Evolutionary conservation across 2,113 vertebrate species (phyloP).

Genomic region (Halichoeres trimaculatus): DNA sequence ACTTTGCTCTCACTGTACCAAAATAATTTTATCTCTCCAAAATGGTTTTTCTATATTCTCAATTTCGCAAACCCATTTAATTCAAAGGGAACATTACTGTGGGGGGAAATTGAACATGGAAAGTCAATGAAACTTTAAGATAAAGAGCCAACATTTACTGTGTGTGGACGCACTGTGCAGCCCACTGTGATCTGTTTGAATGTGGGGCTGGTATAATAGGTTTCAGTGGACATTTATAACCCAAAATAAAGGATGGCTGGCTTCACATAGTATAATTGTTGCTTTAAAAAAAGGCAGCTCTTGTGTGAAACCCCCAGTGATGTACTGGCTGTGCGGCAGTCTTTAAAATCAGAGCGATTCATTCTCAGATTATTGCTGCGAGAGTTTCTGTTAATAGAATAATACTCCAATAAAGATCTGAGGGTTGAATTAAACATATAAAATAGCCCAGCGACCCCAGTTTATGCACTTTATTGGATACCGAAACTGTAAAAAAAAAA

Average conservation of each 20-base stretch:
- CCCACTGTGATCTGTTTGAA: slow-evolving; percentile 41
- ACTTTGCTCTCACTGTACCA: slow-evolving; percentile 70
- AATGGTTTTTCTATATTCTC: slow-evolving; percentile 74
- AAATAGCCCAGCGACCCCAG: not conserved
- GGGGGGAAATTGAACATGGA: slow-evolving; percentile 68
- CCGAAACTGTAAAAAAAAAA: slow-evolving; percentile 12
- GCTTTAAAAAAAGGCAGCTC: slow-evolving; percentile 19
- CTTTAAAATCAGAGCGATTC: not conserved
- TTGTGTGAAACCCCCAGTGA: not conserved
- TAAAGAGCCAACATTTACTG: slow-evolving; percentile 45
- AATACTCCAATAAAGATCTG: not conserved
- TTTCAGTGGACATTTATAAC: slow-evolving; percentile 40
- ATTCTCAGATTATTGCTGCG: not conserved
- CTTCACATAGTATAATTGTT: slow-evolving; percentile 12
- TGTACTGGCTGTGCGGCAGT: not conserved
- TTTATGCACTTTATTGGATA: not conserved
- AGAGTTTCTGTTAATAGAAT: not conserved
- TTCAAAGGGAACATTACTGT: slow-evolving; percentile 62
- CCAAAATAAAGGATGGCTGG: slow-evolving; percentile 27
- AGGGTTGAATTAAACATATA: not conserved
- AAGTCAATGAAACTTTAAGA: slow-evolving; percentile 60
- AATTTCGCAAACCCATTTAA: slow-evolving; percentile 70
- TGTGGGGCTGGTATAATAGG: slow-evolving; percentile 40
- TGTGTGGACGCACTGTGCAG: slow-evolving; percentile 22
- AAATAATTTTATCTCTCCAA: slow-evolving; percentile 76